Base-by-base conservation (phyloP, 2,113 vertebrate genomes). In the Melospiza melodia region DNA sequence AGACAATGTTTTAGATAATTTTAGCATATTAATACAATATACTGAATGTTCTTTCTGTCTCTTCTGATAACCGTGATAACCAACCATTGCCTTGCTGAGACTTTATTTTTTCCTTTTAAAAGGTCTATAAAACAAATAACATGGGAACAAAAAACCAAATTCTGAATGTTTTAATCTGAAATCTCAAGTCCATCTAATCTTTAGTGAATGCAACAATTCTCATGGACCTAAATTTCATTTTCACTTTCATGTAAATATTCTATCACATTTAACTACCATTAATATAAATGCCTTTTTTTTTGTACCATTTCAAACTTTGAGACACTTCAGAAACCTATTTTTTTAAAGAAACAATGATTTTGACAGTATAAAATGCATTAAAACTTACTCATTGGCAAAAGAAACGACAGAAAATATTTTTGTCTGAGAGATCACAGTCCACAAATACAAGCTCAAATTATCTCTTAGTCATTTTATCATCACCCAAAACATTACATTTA, bases 371-470 rank as follows among this genome's bases (percentile, higher is more conserved):
- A 95, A 88, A 84, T 87, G 25, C 57, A 78, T 59, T 91, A 62
- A 49, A 75, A 79, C 33, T 77, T 88, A 61, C 6, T 89, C 33
- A 66, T 15, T 72, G 31, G 28, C 57, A 95, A 91, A 89, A 86
- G 20, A 18, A 94, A 49, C 33, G 55, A 41, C 69, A 87, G 44
- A 72, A 84, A 80, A 61, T 61, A 65, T 85, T 81, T 92, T 75
- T 73, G 20, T 41, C n/a, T 51, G 33, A 90, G 68, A 94, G 27
- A 89, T 37, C 28, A 82, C 31, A 80, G 43, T 31, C 69, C 65
- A n/a, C 54, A 94, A 91, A 95, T 88, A 23, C 55, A 96, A 90
- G 62, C 18, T 79, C 35, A 31, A 62, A 65, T 93, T 88, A 62
- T 77, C 65, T 93, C 6, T 83, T 73, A 87, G 54, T 61, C 25